A percentile compares a stretch with the other conserved stretches of the same genome.
Evolutionary conservation across 2,888 invertebrate species (phyloP).

Genomic region (Harpalus rufipes): DNA sequence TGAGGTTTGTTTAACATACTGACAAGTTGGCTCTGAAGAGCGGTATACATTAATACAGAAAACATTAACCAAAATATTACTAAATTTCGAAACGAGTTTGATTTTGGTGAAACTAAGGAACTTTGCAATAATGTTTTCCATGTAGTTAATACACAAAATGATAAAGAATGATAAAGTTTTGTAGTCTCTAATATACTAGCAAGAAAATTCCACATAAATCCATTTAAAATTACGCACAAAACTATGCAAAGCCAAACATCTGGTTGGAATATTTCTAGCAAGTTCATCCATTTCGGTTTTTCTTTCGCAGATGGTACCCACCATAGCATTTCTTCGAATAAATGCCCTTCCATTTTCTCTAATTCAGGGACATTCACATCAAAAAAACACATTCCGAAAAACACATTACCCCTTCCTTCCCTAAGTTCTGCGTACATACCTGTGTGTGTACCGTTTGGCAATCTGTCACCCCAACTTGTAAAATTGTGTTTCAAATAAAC

Average conservation of each 20-base stretch:
- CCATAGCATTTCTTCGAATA: slow-evolving; percentile 47
- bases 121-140: background rate
- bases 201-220: too few relatives aligned
- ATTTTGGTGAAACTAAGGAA: background rate
- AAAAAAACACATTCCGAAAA: slow-evolving; percentile 51
- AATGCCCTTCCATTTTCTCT: slow-evolving; percentile 41
- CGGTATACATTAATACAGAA: slow-evolving; percentile 33
- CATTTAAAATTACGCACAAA: too few relatives aligned
- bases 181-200: too few relatives aligned
- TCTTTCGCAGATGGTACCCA: slow-evolving; percentile 57
- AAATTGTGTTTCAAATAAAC: slow-evolving; percentile 19
- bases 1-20: slow-evolving; percentile 58
- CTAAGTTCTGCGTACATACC: slow-evolving; percentile 52
- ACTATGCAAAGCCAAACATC: background rate
- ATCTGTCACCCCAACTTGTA: slow-evolving; percentile 59
- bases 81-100: background rate
- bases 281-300: slow-evolving; percentile 61
- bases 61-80: slow-evolving; percentile 45
- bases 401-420: slow-evolving; percentile 40
- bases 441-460: slow-evolving; percentile 63
- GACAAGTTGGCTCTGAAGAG: slow-evolving; percentile 56
- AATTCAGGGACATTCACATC: slow-evolving; percentile 27
- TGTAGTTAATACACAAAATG: too few relatives aligned
- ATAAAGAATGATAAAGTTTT: too few relatives aligned
- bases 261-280: slow-evolving; percentile 54